phyloP scores from a whole-genome alignment of 2,797 vertebrate genomes.

The Xiphorhynchus erythropygius region DNA sequence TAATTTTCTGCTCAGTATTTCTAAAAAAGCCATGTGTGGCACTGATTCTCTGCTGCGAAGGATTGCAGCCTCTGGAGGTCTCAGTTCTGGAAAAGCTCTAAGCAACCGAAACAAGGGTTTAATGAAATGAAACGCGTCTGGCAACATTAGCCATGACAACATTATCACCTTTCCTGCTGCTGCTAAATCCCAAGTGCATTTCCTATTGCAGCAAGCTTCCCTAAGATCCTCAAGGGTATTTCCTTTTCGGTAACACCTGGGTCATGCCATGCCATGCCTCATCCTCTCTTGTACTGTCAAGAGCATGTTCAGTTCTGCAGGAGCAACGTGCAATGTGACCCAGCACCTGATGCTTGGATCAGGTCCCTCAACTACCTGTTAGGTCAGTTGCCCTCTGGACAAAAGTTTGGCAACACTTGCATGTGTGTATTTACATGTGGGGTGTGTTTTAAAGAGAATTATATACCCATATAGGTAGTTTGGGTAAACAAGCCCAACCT shows the following conservation, averaged over 20 bases:
- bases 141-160: neutral
- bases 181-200: neutral
- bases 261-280: neutral
- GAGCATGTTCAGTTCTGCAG: neutral
- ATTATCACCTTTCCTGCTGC: neutral
- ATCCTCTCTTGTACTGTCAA: neutral
- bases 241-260: neutral
- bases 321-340: neutral
- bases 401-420: neutral
- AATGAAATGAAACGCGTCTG: neutral
- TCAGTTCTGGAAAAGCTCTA: neutral
- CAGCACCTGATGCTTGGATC: neutral
- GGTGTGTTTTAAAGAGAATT: neutral
- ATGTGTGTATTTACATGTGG: accelerated
- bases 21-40: neutral
- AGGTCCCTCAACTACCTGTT: neutral
- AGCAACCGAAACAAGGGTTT: neutral
- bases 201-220: neutral
- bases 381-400: neutral
- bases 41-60: neutral
- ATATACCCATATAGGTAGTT: neutral
- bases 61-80: neutral
- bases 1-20: neutral
- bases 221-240: neutral
- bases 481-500: neutral